Evolutionary conservation across 2,797 vertebrate species (phyloP), one percentile per base, ranked within the genome.

Genomic region (Molossus molossus): DNA sequence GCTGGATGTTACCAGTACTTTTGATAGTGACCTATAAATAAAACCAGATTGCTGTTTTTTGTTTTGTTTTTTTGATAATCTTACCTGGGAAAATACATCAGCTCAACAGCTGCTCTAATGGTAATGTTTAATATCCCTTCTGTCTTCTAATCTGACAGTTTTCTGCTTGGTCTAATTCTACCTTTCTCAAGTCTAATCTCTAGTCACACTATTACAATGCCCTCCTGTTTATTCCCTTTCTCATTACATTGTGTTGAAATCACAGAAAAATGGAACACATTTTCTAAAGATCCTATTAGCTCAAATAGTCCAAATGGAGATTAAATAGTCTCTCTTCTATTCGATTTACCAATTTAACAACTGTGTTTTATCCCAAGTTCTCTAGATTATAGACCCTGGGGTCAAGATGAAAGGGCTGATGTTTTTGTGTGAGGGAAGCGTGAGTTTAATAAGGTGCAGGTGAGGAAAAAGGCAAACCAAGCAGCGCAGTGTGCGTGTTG

Each of bases 71-170:
- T 81, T 90, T 50, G 53, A 45, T 86, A 75, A 75, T 29, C 23
- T 86, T 69, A 75, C 60, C 20, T 60, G 27, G n/a, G 73, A 50
- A 90, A 86, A 81, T 67, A 90, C 25, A 14, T 67, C 50, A 86
- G 27, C 60, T 80, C n/a, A 73, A 40, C n/a, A 73, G 37, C 67
- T 93, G 57, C 27, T 60, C 15, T 86, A 73, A 75, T 21, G 15
- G 29, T 72, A 88, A 67, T 67, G 25, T 58, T 73, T 86, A 86
- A 87, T 73, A 80, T 85, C 50, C 58, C 27, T 87, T 82, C 75
- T 53, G 76, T 76, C 62, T 83, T 87, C 48, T 79, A 73, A 80
- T 91, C 70, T 83, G 90, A 83, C 33, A 92, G 15, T 77, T 92
- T 37, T 62, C 23, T 62, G n/a, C 62, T 11, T 70, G 45, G 60